Percentiles rank a stretch among this genome's conserved stretches.
These are phyloP conservation scores for Antitype chi DNA, from an alignment of 2,888 invertebrate genomes.

Conservation along the genomic window DNA sequence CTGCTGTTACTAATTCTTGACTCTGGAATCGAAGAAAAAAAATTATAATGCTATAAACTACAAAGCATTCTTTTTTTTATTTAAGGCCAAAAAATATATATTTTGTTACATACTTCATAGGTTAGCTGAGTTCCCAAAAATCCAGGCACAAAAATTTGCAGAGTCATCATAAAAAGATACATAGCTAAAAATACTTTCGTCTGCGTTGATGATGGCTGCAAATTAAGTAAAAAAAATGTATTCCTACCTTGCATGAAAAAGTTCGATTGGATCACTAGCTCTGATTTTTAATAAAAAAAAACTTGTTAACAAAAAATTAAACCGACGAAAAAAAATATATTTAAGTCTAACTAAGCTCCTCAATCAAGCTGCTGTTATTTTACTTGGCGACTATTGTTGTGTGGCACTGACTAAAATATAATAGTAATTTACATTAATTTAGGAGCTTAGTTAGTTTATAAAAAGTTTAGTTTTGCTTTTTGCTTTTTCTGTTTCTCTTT, in stretches of 20 bases:
- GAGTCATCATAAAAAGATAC: slow-evolving; percentile 74
- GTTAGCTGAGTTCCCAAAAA: slow-evolving; percentile 78
- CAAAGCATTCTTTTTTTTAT: too few relatives aligned
- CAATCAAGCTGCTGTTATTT: too few relatives aligned
- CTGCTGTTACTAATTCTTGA: slow-evolving; percentile 75
- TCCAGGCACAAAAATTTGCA: slow-evolving; percentile 77
- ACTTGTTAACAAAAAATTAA: too few relatives aligned
- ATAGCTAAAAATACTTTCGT: slow-evolving; percentile 71
- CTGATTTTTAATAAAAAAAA: not conserved
- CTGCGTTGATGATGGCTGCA: slow-evolving; percentile 74
- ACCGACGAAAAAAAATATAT: too few relatives aligned
- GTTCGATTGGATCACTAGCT: not conserved
- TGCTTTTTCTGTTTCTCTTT: too few relatives aligned
- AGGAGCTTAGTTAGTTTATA: too few relatives aligned
- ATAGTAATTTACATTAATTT: too few relatives aligned
- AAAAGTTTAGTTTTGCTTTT: too few relatives aligned
- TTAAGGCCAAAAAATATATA: too few relatives aligned
- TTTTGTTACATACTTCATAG: slow-evolving; percentile 69
- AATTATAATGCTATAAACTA: not conserved
- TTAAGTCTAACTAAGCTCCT: too few relatives aligned
- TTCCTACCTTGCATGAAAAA: not conserved
- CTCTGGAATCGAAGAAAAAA: slow-evolving; percentile 71
- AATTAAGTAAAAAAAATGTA: slow-evolving; percentile 24
- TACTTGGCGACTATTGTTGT: too few relatives aligned
- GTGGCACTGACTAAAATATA: too few relatives aligned